Evolutionary conservation across 2,113 vertebrate species (phyloP), one percentile per base, ranked within the genome.

Genomic region (Corynorhinus townsendii): DNA sequence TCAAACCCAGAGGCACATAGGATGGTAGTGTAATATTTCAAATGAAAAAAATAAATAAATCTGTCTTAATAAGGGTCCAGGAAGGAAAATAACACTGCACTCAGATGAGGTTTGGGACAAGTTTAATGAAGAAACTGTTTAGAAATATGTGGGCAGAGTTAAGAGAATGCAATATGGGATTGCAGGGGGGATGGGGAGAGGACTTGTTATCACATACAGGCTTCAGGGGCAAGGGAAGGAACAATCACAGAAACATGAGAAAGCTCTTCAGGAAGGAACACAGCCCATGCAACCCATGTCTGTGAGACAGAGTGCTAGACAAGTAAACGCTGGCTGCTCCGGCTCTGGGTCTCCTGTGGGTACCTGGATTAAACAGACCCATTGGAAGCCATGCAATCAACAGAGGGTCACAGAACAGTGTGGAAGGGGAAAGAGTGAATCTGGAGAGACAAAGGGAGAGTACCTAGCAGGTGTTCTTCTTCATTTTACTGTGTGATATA

Each of bases 221-320:
- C 68, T 38, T 82, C 59, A 33, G 30, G 45, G 1, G 0, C 30
- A 69, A 15, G 35, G 1, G 11, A 59, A 64, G 56, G 16, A 33
- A 12, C 22, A 22, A 15, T 38, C 22, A 54, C 35, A 59, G 43
- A 89, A 52, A 7, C 17, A 71, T 7, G 8, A 88, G 38, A 17
- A 73, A 33, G 20, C 5, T 6, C 62, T 43, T 11, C 28, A 72
- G 0, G 14, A 12, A 92, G 9, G 5, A 69, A 7, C 43, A 33
- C 0, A 19, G 11, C 8, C n/a, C 11, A 1, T 47, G 16, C 2
- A 35, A 52, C 15, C 5, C 24, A 7, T 16, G 8, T 4, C 33
- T 20, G 26, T 2, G 11, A 30, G 30, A 11, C 4, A 66, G 3
- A 43, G 24, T 38, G 26, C 33, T 28, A 14, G 26, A 4, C 0